A percentile compares a stretch with the other conserved stretches of the same genome.
These are phyloP conservation scores for Sarcophaga bullata DNA, from an alignment of 1,140 invertebrate species.

Conservation along the genomic window DNA sequence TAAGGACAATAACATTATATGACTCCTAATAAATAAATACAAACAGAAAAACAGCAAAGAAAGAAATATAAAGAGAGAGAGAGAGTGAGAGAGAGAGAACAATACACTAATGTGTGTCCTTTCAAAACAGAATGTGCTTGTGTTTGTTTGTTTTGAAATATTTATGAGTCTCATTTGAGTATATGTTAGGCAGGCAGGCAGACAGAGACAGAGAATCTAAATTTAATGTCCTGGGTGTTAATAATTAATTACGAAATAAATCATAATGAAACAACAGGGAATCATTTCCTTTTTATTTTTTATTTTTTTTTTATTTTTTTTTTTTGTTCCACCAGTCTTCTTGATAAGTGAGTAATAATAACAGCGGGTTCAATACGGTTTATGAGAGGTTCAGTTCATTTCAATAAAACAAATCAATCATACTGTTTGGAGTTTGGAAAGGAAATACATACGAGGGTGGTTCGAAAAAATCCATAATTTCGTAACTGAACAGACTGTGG, in stretches of 20 bases:
- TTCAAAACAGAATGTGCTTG: too few species aligned
- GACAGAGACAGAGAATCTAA: background rate
- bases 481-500: too few species aligned
- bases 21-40: background rate
- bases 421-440: background rate
- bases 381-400: background rate
- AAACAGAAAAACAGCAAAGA: background rate
- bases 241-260: background rate
- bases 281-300: background rate
- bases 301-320: background rate
- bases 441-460: too few species aligned
- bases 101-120: too few species aligned
- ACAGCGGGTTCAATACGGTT: background rate
- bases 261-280: background rate
- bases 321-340: too few species aligned
- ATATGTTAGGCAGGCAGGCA: too few species aligned
- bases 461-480: too few species aligned
- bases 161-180: background rate
- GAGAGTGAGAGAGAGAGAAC: too few species aligned
- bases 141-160: background rate
- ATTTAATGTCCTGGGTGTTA: slow-evolving; percentile 11
- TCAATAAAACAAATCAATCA: background rate
- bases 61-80: background rate
- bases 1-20: slow-evolving; percentile 6
- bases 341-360: too few species aligned